These are phyloP conservation scores for Sarcophaga variegata DNA, from an alignment of 2,888 invertebrate genomes.

Conservation along the genomic window DNA sequence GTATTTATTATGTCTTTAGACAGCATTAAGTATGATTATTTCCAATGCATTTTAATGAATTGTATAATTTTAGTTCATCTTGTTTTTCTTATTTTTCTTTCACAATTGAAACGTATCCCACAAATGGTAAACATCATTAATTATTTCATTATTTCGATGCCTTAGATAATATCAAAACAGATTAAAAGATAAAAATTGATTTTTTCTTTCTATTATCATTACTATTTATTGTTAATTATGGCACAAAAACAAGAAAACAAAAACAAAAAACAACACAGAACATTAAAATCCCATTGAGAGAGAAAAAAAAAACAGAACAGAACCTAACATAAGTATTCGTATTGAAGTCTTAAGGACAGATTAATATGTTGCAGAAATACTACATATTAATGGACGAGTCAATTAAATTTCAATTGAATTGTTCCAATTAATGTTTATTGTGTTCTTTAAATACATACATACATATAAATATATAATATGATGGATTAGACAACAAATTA, in stretches of 20 bases:
- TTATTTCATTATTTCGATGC: slow-evolving; percentile 16
- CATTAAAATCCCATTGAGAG: background rate
- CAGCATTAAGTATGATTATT: background rate
- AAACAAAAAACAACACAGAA: background rate
- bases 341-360: background rate
- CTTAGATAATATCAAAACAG: slow-evolving; percentile 13
- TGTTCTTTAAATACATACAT: background rate
- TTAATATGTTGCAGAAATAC: background rate
- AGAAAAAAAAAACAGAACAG: too few species aligned
- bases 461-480: too few species aligned
- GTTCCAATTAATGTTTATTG: background rate
- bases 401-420: slow-evolving; percentile 18
- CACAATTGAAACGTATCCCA: background rate
- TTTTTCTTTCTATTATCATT: background rate
- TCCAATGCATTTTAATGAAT: background rate
- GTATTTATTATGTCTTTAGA: background rate
- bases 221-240: slow-evolving; percentile 15
- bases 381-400: background rate
- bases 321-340: background rate
- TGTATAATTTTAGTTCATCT: background rate
- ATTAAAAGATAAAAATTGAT: slow-evolving; percentile 25
- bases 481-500: too few species aligned
- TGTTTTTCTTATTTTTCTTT: background rate
- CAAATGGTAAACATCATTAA: slow-evolving; percentile 19
- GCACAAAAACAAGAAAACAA: background rate